These are phyloP conservation scores for Lithosia quadra DNA, from an alignment of 2,888 invertebrate species.

Conservation along the genomic window DNA sequence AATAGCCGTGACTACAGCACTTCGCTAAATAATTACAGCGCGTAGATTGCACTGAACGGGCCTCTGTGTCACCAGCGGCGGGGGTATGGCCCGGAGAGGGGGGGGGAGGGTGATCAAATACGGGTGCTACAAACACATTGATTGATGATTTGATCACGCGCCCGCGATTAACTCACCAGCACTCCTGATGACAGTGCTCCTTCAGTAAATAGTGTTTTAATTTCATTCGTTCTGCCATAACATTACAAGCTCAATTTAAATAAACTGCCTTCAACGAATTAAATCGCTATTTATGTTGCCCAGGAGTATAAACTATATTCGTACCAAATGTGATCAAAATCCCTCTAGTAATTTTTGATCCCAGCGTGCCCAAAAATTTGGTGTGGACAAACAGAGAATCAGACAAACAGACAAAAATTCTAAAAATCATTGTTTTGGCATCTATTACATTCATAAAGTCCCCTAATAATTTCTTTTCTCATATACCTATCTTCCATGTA, in stretches of 20 bases:
- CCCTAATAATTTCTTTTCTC: too few relatives aligned
- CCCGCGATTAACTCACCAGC: slow-evolving; percentile 24
- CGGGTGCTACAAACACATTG: slow-evolving; percentile 47
- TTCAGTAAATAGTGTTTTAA: background rate
- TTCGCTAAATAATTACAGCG: slow-evolving; percentile 44
- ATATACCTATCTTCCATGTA: too few relatives aligned
- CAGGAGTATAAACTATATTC: too few relatives aligned
- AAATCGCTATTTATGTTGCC: too few relatives aligned
- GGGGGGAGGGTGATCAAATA: slow-evolving; percentile 38
- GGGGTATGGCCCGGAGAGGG: background rate
- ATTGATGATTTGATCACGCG: slow-evolving; percentile 50
- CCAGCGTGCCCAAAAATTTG: too few relatives aligned
- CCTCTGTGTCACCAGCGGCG: background rate
- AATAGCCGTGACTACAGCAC: slow-evolving; percentile 15
- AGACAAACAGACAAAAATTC: too few relatives aligned
- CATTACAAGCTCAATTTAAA: background rate
- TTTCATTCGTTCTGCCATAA: background rate
- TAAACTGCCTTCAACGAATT: too few relatives aligned
- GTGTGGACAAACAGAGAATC: too few relatives aligned
- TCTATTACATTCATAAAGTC: too few relatives aligned
- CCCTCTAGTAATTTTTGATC: too few relatives aligned
- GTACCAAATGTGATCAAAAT: too few relatives aligned
- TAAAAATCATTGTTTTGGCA: too few relatives aligned
- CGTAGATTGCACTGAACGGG: slow-evolving; percentile 38
- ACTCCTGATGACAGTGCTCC: slow-evolving; percentile 13